Conservation (phyloP, 2,888 invertebrate species). For the Pogonocherus hispidulus region DNA sequence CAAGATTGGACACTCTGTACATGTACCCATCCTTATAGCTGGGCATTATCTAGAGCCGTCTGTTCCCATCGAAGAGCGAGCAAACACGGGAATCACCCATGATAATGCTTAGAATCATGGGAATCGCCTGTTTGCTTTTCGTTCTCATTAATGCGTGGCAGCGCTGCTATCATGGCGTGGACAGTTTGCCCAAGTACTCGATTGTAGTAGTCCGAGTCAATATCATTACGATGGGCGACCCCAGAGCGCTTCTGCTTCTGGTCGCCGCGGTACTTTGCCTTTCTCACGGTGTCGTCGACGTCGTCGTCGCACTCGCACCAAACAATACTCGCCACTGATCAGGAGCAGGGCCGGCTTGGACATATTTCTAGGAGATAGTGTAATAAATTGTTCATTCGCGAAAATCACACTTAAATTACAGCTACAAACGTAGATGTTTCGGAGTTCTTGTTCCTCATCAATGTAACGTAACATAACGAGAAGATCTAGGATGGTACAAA, state of each 20-base stretch:
- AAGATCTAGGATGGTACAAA: no score
- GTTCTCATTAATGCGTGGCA: slow-evolving; percentile 8
- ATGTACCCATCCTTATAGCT: no score
- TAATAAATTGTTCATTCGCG: no score
- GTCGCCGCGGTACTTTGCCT: slow-evolving; percentile 56
- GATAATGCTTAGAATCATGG: no score
- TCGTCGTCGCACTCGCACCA: slow-evolving; percentile 39
- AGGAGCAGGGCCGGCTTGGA: neutral
- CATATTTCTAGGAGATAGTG: no score
- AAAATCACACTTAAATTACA: no score
- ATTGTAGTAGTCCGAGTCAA: slow-evolving; percentile 44
- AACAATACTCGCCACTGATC: slow-evolving; percentile 61
- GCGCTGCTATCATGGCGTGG: slow-evolving; percentile 43
- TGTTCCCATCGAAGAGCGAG: neutral
- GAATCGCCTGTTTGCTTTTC: slow-evolving; percentile 1
- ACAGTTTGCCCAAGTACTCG: slow-evolving; percentile 49
- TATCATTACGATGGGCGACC: slow-evolving; percentile 45
- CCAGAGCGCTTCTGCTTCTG: slow-evolving; percentile 37
- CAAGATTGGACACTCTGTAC: no score
- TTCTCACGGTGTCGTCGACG: slow-evolving; percentile 63
- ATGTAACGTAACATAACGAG: no score
- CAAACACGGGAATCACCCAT: neutral
- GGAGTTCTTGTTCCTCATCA: no score
- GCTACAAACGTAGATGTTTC: no score
- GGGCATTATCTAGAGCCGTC: neutral